A percentile compares a stretch with the other conserved stretches of the same genome.
Conservation (phyloP, 2,113 vertebrate species). For the Pygathrix nemaeus region DNA sequence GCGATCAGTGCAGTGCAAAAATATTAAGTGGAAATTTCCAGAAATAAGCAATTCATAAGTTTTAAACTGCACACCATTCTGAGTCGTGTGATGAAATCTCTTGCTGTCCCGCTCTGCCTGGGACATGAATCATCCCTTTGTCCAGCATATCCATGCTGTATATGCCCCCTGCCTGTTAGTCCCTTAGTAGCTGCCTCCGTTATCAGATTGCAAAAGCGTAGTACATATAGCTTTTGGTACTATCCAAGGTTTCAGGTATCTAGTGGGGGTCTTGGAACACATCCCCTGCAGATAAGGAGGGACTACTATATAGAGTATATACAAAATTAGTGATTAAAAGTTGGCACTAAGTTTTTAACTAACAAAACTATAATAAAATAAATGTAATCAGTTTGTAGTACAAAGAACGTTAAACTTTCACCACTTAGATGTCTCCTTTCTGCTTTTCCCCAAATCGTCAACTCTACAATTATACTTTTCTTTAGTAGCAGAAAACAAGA, state of each 20-base stretch:
- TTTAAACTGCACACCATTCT: neutral
- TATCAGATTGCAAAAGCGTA: neutral
- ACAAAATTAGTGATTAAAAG: neutral
- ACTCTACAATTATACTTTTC: neutral
- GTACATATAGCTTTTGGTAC: neutral
- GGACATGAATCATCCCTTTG: neutral
- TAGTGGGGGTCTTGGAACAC: neutral
- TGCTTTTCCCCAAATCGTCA: neutral
- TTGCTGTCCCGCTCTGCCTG: neutral
- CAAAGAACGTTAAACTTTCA: neutral
- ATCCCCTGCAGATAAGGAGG: neutral
- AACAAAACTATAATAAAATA: conserved; percentile 8
- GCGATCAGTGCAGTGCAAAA: neutral
- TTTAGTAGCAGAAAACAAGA: neutral
- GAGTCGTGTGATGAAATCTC: neutral
- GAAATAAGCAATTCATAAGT: neutral
- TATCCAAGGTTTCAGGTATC: neutral
- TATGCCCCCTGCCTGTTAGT: no score
- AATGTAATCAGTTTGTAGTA: neutral
- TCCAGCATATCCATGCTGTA: neutral
- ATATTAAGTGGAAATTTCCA: neutral
- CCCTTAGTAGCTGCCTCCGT: neutral
- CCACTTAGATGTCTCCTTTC: neutral
- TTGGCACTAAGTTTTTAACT: neutral
- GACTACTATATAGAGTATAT: neutral